A percentile compares a stretch with the other conserved stretches of the same genome.
Conservation (phyloP, 2,888 invertebrate genomes). For the Epirrita christyi region DNA sequence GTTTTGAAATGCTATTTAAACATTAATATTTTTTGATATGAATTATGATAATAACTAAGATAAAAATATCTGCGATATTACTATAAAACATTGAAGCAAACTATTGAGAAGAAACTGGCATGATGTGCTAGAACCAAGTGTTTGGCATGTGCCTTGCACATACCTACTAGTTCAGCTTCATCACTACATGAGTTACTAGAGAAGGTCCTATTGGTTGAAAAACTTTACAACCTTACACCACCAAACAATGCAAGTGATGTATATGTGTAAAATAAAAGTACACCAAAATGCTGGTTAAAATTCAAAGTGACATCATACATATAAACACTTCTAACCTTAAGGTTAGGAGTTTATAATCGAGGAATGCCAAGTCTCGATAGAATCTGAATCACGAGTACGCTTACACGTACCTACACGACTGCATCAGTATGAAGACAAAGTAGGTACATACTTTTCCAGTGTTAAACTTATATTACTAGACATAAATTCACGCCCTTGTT, state of each 20-base stretch:
- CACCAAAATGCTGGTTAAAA: neutral
- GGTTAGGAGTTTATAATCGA: constrained; percentile 50
- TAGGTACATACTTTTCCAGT: neutral
- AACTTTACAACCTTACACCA: neutral
- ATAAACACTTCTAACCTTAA: constrained; percentile 45
- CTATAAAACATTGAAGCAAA: constrained; percentile 5
- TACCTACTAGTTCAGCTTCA: too few species aligned
- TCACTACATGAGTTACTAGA: too few species aligned
- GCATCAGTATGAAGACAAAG: constrained; percentile 14
- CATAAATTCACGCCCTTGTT: neutral
- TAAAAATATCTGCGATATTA: constrained; percentile 23
- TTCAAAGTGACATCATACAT: constrained; percentile 22
- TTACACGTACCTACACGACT: constrained; percentile 17
- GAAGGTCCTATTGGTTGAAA: too few species aligned
- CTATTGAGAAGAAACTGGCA: too few species aligned
- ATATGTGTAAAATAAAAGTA: neutral
- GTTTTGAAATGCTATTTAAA: constrained; percentile 29
- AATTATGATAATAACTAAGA: constrained; percentile 22
- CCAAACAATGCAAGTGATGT: neutral
- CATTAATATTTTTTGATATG: constrained; percentile 18
- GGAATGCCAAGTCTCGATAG: constrained; percentile 60
- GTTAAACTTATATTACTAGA: constrained; percentile 6
- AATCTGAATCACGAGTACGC: constrained; percentile 65
- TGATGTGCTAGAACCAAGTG: too few species aligned
- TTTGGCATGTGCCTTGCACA: too few species aligned